These are phyloP conservation scores for Phaethornis superciliosus DNA, from an alignment of 2,113 vertebrate species.

Conservation along the genomic window DNA sequence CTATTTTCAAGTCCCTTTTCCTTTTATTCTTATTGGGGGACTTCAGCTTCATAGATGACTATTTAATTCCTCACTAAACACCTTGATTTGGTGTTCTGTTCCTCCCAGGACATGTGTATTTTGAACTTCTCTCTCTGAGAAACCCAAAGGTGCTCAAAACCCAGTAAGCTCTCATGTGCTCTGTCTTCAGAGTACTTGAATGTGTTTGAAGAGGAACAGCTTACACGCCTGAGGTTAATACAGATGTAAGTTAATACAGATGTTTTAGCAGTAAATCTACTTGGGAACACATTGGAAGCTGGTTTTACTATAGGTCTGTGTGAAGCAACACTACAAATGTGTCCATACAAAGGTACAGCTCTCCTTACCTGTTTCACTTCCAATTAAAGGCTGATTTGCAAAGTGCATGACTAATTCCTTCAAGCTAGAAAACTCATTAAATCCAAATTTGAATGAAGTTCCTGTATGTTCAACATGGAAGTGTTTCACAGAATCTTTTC, in stretches of 20 bases:
- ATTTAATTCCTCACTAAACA: background rate
- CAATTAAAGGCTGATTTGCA: slow-evolving; percentile 94
- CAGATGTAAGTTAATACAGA: background rate
- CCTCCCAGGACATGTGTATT: fast-evolving
- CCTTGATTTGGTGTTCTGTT: background rate
- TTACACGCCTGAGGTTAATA: background rate
- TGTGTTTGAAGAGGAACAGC: background rate
- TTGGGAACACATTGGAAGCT: background rate
- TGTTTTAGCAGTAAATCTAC: background rate
- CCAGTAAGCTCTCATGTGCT: background rate
- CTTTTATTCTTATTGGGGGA: background rate
- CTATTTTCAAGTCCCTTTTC: background rate
- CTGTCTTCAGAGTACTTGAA: background rate
- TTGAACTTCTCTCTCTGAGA: background rate
- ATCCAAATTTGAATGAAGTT: slow-evolving; percentile 86
- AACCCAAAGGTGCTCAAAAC: background rate
- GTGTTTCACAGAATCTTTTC: slow-evolving; percentile 95
- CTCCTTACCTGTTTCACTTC: slow-evolving; percentile 91
- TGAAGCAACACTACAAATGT: background rate
- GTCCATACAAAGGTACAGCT: background rate
- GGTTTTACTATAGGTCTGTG: background rate
- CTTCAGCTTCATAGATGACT: background rate
- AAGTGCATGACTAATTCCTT: slow-evolving; percentile 91
- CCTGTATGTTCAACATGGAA: slow-evolving; percentile 86
- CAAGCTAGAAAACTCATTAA: slow-evolving; percentile 88